Evolutionary conservation across 1,140 invertebrate genomes (phyloP), one percentile per base, ranked within the genome.

Genomic region (Drepana arcuata): DNA sequence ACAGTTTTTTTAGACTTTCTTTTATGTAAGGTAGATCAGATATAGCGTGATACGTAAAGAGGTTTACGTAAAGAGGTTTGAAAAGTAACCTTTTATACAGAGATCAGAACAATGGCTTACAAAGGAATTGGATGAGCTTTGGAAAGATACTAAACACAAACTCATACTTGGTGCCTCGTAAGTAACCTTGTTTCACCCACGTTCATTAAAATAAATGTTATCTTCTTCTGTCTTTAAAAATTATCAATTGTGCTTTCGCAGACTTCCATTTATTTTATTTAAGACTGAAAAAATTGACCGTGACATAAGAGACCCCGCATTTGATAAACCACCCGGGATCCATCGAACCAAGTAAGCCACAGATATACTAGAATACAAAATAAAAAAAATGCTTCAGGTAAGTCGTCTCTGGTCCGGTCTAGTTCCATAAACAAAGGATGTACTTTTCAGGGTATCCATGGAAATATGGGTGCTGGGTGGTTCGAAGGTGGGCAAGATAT

Each of bases 251-350:
- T 21, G 9, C 21, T 13, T 38, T 69, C 72, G 21, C 59, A 81
- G 77, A n/a, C 56, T 75, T 23, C 77, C 74, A 2, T 81, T 81
- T 31, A 75, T 81, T 16, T 48, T 79, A 31, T 79, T 81, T 34
- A 79, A 81, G 36, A 71, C 70, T 14, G 73, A 68, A 21, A 72
- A 63, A 51, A 67, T 81, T 23, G 73, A 80, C 28, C 60, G 62
- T 4, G 67, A 63, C 15, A 73, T 80, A 7, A 59, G 36, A 43
- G 75, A 80, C 33, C 71, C 73, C 0, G 56, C 67, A 10, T 74
- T 80, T 34, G 73, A 80, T 2, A 70, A 62, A 28, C 75, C 69
- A n/a, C 26, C 42, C 0, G 32, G 51, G 32, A 30, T 63, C 9
- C 13, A 50, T 13, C 43, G 75, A 28, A 54, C 60, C 10, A 75